Base-by-base conservation (phyloP, 2,888 invertebrate genomes). In the Pandemis corylana region DNA sequence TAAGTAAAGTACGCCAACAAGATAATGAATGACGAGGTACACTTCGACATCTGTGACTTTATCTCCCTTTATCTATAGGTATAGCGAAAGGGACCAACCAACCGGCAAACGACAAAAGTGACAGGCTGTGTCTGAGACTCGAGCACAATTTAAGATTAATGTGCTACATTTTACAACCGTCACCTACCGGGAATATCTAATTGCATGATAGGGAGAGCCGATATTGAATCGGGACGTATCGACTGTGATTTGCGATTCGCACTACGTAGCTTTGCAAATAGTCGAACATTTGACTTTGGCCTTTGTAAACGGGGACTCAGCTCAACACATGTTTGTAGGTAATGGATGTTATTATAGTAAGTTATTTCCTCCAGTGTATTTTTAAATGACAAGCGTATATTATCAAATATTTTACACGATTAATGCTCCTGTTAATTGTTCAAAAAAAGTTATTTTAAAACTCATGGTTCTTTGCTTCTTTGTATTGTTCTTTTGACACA, bases 241-340 rank as follows among this genome's bases (percentile, higher is more conserved):
- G 76, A 76, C 77, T 76, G 76, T 80, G 80, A 86, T 87, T 87
- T 87, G 83, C 81, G 85, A 87, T 87, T 85, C 86, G 82, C 81
- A 84, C 77, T 81, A 81, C 83, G 81, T 84, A 78, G 82, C 79
- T 78, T 81, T 86, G 81, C 84, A 85, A 85, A 84, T 81, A 85
- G 82, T 82, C 83, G 82, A 82, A 79, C 81, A 79, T 82, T 84
- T 84, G 83, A 83, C 78, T 70, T 70, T 63, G 67, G 28, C 69
- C 67, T 85, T 83, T 85, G 86, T 82, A 83, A 86, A 83, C 84
- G 82, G 79, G 79, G 80, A 83, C 80, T 83, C 85, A 82, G 85
- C 86, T 82, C 86, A 83, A 83, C 83, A 83, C 83, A 83, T 83
- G 77, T 79, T 80, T 68, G 68, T 75, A n/a, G n/a, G n/a, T n/a